Conservation (phyloP, 2,888 invertebrate genomes). For the Agapostemon virescens region DNA sequence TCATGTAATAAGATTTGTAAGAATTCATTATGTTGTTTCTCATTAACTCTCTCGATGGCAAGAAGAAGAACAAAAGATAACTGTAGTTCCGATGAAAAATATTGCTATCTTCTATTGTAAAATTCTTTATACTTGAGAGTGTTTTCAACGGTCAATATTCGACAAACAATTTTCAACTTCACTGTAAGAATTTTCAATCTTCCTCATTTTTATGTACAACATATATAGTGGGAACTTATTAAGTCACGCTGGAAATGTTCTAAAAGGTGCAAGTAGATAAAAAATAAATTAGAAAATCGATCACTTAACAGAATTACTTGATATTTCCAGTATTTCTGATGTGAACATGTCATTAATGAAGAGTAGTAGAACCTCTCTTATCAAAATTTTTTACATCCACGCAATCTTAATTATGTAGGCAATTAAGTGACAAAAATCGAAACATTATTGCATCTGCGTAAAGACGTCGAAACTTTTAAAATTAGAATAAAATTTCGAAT, state of each 20-base stretch:
- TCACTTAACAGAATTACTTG: background rate
- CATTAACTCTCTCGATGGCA: background rate
- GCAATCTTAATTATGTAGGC: background rate
- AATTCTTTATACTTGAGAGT: constrained; percentile 6
- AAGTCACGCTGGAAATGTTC: background rate
- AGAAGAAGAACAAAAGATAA: background rate
- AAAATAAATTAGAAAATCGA: background rate
- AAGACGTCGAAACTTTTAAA: too few relatives aligned
- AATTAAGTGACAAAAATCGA: too few relatives aligned
- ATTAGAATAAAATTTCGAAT: too few relatives aligned
- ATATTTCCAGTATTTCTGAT: background rate
- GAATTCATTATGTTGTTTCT: background rate
- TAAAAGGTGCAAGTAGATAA: background rate
- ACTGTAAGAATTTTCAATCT: background rate
- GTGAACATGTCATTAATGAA: background rate
- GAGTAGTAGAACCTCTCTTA: constrained; percentile 3
- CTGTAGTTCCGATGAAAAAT: background rate
- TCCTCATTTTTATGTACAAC: background rate
- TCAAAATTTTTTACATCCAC: background rate
- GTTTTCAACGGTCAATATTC: background rate
- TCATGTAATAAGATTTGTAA: background rate
- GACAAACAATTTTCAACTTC: background rate
- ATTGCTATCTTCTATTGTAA: background rate
- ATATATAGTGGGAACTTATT: background rate
- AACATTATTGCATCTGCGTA: too few relatives aligned